A percentile compares a stretch with the other conserved stretches of the same genome.
Conservation (phyloP, 53 echinoderm and acorn worm genomes). For the Pentamera pediparva region DNA sequence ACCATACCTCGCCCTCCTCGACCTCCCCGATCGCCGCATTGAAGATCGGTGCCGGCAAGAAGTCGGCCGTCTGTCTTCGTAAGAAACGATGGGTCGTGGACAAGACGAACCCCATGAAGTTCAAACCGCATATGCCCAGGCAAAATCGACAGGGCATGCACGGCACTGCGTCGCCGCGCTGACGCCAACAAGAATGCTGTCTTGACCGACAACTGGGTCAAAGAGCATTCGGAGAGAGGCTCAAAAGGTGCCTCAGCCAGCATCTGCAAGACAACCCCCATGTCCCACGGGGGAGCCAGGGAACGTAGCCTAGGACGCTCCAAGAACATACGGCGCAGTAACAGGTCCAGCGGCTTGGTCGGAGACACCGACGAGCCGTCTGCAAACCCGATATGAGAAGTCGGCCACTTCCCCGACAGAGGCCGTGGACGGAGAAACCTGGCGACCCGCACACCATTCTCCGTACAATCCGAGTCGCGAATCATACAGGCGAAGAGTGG, state of each 20-base stretch:
- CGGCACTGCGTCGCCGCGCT: conserved; percentile 8
- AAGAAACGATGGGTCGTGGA: not conserved
- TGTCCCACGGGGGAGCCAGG: not conserved
- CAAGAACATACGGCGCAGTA: not conserved
- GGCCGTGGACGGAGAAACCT: conserved; percentile 20
- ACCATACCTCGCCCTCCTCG: too few relatives aligned
- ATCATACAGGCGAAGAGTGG: not conserved
- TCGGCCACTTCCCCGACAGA: too few relatives aligned
- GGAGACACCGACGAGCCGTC: conserved; percentile 5
- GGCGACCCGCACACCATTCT: not conserved
- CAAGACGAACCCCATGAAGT: not conserved
- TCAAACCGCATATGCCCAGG: conserved; percentile 21
- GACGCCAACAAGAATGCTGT: conserved; percentile 16
- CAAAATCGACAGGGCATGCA: conserved; percentile 1
- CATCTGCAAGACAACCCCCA: not conserved
- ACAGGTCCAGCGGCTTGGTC: not conserved
- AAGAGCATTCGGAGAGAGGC: not conserved
- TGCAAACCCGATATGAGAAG: conserved; percentile 10
- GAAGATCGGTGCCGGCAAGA: not conserved
- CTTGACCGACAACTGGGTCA: not conserved
- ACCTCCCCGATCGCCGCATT: not conserved
- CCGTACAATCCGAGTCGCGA: not conserved
- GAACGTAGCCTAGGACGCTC: not conserved
- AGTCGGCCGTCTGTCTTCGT: not conserved
- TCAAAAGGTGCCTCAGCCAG: conserved; percentile 16